Evolutionary conservation across 2,797 vertebrate genomes (phyloP), one percentile per base, ranked within the genome.

Genomic region (Pseudotriccus pelzelni): DNA sequence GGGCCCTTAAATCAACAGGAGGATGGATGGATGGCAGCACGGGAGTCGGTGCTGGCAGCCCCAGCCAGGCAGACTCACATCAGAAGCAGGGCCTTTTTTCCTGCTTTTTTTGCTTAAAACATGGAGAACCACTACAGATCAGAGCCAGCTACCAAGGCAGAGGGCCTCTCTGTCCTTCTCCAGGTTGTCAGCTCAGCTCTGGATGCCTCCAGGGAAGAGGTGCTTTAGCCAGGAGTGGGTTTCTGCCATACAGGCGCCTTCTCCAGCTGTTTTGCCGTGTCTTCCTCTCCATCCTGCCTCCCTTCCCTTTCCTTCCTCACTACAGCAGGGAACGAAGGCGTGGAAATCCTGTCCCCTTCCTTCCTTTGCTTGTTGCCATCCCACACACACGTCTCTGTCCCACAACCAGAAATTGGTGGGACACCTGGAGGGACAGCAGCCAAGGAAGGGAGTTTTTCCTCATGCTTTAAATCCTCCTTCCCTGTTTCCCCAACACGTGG

Each of bases 301-400:
- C 16, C 43, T 46, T 79, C 47, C 41, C 66, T 79, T 64, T 22
- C 21, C 37, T 34, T 59, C 50, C 50, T 41, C 53, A 24, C 30
- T 14, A 2, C 1, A 7, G 19, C 10, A 34, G 50, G 41, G 21
- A 32, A 55, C 0, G 1, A 39, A 76, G 32, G 22, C 5, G 8
- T 32, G 49, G 37, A 44, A 84, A 72, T 44, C 24, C 20, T 44
- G 11, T 34, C 39, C 25, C 18, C 58, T 63, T 43, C 27, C 4
- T 30, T 73, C 32, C 23, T 85, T 70, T 36, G 2, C 25, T 41
- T 12, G 32, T 10, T 64, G 62, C 3, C 37, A 22, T 7, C 59
- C 63, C 44, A 11, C 37, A 6, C 0, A 1, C 15, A 5, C 0
- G 0, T 28, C 53, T 34, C 50, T 19, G 5, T 21, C 52, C 16